Percentiles rank a stretch among this genome's conserved stretches.
These are phyloP conservation scores for Lobophora halterata DNA, from an alignment of 2,888 invertebrate species.

Conservation along the genomic window DNA sequence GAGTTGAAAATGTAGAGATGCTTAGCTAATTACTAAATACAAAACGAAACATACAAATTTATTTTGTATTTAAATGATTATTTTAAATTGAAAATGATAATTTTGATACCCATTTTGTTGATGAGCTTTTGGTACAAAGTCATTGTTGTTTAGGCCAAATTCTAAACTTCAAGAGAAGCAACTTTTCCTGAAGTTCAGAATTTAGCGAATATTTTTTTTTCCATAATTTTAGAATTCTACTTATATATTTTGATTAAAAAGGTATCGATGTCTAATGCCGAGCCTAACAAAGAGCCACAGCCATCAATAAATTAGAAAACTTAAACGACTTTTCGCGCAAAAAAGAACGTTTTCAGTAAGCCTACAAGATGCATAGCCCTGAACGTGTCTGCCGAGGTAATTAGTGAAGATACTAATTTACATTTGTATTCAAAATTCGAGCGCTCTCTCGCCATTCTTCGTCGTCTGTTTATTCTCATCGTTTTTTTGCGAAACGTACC, in stretches of 20 bases:
- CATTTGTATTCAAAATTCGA: constrained; percentile 82
- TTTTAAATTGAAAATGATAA: too few species aligned
- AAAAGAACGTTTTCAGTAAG: constrained; percentile 73
- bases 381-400: constrained; percentile 75
- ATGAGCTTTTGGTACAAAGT: too few species aligned
- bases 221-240: too few species aligned
- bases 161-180: too few species aligned
- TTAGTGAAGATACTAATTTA: constrained; percentile 81
- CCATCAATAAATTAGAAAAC: constrained; percentile 65
- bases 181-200: too few species aligned
- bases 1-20: constrained; percentile 59
- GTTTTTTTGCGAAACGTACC: constrained; percentile 71
- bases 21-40: too few species aligned
- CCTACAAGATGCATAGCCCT: constrained; percentile 77
- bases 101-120: too few species aligned
- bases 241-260: too few species aligned
- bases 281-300: constrained; percentile 25
- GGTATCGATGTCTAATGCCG: constrained; percentile 5
- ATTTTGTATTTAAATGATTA: not conserved
- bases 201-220: too few species aligned
- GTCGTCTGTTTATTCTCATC: constrained; percentile 80
- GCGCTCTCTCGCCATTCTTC: constrained; percentile 75
- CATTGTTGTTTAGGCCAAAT: too few species aligned
- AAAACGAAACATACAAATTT: too few species aligned
- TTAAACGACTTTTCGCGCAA: constrained; percentile 63